These are phyloP conservation scores for Nasonovia ribisnigri DNA, from an alignment of 2,888 invertebrate species.

Conservation along the genomic window DNA sequence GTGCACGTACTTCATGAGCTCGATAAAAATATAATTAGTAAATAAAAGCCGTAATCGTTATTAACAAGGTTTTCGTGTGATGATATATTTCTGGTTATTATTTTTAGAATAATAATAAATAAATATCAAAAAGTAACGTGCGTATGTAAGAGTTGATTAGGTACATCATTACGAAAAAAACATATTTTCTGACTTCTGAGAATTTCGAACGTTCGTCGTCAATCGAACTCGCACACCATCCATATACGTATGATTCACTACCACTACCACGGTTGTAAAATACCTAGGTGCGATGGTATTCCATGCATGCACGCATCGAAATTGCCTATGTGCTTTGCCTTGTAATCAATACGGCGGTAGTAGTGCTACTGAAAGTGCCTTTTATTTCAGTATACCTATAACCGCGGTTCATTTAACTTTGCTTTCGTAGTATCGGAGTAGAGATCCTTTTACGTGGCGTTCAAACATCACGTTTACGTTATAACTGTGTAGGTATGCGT, in stretches of 20 bases:
- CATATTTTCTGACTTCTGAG: no score
- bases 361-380: neutral
- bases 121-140: neutral
- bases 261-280: neutral
- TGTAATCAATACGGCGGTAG: constrained; percentile 40
- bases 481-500: neutral
- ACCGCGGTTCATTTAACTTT: constrained; percentile 37
- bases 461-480: neutral
- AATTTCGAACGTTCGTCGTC: neutral
- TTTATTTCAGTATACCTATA: neutral
- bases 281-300: constrained; percentile 19
- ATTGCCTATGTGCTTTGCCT: constrained; percentile 47
- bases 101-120: neutral
- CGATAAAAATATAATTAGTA: neutral
- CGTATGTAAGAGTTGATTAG: neutral
- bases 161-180: neutral
- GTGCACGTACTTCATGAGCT: neutral
- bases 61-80: neutral
- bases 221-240: neutral
- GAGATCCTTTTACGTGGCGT: constrained; percentile 1
- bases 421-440: neutral
- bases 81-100: no score
- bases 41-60: no score
- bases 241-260: neutral
- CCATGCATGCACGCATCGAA: constrained; percentile 29